Evolutionary conservation across 2,888 invertebrate species (phyloP).

Genomic region (Agapetus fuscipes): DNA sequence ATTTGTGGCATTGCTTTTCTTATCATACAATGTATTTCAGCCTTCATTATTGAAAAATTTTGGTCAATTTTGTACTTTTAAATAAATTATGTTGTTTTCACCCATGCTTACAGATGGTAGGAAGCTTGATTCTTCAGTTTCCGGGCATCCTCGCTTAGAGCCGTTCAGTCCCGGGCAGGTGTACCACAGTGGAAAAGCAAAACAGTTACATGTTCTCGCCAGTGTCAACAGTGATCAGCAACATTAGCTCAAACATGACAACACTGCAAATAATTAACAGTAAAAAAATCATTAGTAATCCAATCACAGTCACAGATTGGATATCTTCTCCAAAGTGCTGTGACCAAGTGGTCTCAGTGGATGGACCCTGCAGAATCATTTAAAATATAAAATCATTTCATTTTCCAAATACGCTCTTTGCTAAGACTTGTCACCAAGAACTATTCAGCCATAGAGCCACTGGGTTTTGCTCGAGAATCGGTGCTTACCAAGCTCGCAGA

Average conservation of each 20-base stretch:
- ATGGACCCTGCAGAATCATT: no score
- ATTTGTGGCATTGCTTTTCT: background rate
- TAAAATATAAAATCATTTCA: no score
- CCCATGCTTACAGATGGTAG: slow-evolving; percentile 30
- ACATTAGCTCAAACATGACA: slow-evolving; percentile 8
- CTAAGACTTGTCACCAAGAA: no score
- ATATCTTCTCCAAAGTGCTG: no score
- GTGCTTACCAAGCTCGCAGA: no score
- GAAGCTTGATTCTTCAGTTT: slow-evolving; percentile 32
- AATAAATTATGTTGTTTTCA: background rate
- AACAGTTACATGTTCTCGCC: slow-evolving; percentile 80
- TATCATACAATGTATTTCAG: background rate
- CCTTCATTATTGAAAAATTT: background rate
- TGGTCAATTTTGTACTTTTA: background rate
- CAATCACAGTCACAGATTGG: no score
- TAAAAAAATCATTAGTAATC: no score
- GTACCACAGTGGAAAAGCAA: slow-evolving; percentile 85
- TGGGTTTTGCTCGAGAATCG: no score
- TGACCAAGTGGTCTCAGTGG: no score
- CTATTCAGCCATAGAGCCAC: no score
- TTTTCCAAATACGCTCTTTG: no score
- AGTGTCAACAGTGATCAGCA: slow-evolving; percentile 25
- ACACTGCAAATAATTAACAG: no score
- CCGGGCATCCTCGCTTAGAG: slow-evolving; percentile 67
- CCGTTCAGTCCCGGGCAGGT: slow-evolving; percentile 88